Percentiles rank a stretch among this genome's conserved stretches.
Evolutionary conservation across 2,888 invertebrate genomes (phyloP).

Genomic region (Orchestes rusci): DNA sequence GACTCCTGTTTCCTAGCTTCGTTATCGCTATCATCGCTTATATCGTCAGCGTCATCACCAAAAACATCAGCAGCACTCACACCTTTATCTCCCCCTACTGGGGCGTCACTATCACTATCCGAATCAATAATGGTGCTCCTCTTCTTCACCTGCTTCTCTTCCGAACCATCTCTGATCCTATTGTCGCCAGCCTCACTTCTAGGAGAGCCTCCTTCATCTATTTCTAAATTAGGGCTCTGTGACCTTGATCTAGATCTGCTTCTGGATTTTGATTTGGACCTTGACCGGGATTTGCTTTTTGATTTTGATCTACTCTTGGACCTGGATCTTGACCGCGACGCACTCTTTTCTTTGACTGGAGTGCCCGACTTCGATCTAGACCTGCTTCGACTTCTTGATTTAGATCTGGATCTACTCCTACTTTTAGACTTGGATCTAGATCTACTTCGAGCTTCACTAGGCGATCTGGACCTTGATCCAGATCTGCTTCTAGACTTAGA

Average conservation of each 20-base stretch:
- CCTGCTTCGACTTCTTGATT: neutral
- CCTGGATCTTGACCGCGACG: conserved; percentile 32
- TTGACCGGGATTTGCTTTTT: conserved; percentile 19
- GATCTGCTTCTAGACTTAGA: conserved; percentile 14
- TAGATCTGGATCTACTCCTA: conserved; percentile 1
- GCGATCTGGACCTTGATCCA: too few species aligned
- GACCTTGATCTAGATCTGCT: conserved; percentile 38
- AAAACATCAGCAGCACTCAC: conserved; percentile 80
- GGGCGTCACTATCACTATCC: conserved; percentile 56
- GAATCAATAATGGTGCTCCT: conserved; percentile 54
- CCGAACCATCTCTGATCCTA: conserved; percentile 34
- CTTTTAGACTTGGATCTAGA: conserved; percentile 1
- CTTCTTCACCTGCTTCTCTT: conserved; percentile 39
- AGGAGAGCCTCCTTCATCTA: conserved; percentile 43
- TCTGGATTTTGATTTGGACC: conserved; percentile 29
- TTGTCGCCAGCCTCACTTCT: conserved; percentile 37
- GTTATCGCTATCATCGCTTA: conserved; percentile 68
- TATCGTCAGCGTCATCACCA: conserved; percentile 91
- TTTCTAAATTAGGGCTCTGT: conserved; percentile 47
- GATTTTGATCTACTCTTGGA: conserved; percentile 5
- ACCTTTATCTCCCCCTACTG: conserved; percentile 32
- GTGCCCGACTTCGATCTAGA: conserved; percentile 7
- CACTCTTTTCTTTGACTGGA: conserved; percentile 15
- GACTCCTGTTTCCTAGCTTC: conserved; percentile 49
- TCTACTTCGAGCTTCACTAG: too few species aligned